Base-by-base conservation (phyloP, 1,140 invertebrate species). In the Pseudomyrmex flavicornis region DNA sequence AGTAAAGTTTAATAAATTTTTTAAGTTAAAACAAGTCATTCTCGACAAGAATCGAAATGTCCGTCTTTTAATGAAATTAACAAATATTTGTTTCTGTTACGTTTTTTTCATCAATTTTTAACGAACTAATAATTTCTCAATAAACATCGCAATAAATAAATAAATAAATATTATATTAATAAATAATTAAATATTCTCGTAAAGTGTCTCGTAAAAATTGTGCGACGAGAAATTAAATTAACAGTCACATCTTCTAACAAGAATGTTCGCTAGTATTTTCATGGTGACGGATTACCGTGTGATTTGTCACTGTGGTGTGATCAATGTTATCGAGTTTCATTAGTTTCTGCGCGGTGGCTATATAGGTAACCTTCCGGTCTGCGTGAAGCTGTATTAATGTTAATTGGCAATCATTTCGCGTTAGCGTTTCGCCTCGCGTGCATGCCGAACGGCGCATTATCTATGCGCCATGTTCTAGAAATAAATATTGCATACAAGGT, bases 391-490 rank as follows among this genome's bases (percentile, higher is more conserved):
- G n/a, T 59, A 59, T 70, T 79, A 58, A 79, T 79, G 76, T 79
- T 79, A 79, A 79, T 79, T 79, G 65, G 65, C 52, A 58, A 79
- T 79, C 52, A 58, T 79, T 70, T 68, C 62, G 50, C 74, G 48
- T 66, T 52, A 52, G 48, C 46, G 62, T 77, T 77, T 79, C 35
- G 44, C 65, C 17, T 70, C 65, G 65, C 76, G 65, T 79, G 76
- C 52, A 17, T 69, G 54, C 50, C 76, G 65, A 79, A 79, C 44
- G 52, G 35, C 12, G 65, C 54, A 70, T 79, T 26, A 79, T 79
- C 76, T 70, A 70, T 70, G 76, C 52, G 22, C 65, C 65, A 70
- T 59, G 48, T 79, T 69, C 63, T 22, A 69, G 52, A 58, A 79
- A 79, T 69, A 69, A 79, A 69, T 69, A 79, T 58, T 15, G 52